These are phyloP conservation scores for Oenanthe oenanthe DNA, from an alignment of 2,113 vertebrate genomes.

Conservation along the genomic window DNA sequence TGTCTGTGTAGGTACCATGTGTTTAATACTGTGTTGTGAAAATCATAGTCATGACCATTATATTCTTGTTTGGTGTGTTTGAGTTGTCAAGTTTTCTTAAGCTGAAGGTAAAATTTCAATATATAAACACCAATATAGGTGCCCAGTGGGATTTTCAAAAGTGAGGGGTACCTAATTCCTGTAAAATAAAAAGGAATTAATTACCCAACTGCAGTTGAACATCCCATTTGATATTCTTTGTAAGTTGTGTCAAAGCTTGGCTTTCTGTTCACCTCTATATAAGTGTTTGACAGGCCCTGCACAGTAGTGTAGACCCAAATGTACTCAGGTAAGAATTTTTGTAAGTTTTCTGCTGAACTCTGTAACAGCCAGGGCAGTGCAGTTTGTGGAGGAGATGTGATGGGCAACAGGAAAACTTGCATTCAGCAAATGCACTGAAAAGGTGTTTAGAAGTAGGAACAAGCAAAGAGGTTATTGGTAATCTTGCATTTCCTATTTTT, in stretches of 20 bases:
- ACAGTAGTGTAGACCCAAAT: neutral
- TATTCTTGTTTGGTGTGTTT: slow-evolving; percentile 19
- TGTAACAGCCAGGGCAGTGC: neutral
- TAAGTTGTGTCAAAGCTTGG: neutral
- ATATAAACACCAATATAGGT: neutral
- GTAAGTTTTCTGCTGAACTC: neutral
- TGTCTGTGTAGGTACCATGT: slow-evolving; percentile 1
- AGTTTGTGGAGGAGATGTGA: neutral
- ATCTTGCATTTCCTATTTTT: neutral
- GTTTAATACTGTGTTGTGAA: slow-evolving; percentile 6
- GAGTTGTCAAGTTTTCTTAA: neutral
- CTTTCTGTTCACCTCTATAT: neutral
- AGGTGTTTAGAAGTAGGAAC: neutral
- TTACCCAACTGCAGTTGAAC: neutral
- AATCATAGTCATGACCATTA: neutral
- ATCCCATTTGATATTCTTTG: neutral
- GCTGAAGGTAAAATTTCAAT: neutral
- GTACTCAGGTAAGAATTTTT: neutral
- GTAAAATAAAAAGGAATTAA: neutral
- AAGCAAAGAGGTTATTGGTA: neutral
- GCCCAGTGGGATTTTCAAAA: neutral
- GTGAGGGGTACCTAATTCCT: neutral
- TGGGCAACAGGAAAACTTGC: neutral
- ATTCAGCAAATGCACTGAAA: neutral
- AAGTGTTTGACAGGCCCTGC: neutral